Percentiles rank a stretch among this genome's conserved stretches.
These are phyloP conservation scores for Trachelus stipa DNA, from an alignment of 2,888 invertebrate species.

Conservation along the genomic window DNA sequence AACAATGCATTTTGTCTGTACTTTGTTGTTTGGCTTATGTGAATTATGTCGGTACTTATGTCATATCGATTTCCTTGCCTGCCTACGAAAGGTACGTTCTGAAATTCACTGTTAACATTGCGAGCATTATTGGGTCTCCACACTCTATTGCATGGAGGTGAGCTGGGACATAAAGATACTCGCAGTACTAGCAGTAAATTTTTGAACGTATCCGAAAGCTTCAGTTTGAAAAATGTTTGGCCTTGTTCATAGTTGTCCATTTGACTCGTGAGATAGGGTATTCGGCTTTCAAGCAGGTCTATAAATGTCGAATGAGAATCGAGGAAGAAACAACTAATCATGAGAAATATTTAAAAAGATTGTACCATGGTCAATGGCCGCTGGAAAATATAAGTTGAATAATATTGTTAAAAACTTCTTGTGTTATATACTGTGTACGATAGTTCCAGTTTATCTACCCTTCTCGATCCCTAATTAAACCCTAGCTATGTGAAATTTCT, in stretches of 20 bases:
- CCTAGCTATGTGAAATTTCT: too few relatives aligned
- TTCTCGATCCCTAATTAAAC: not conserved
- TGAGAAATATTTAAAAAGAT: constrained; percentile 7
- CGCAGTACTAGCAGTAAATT: too few relatives aligned
- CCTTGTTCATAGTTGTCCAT: not conserved
- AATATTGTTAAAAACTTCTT: constrained; percentile 12
- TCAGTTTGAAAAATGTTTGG: not conserved
- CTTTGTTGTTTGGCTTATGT: not conserved
- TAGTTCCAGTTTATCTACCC: not conserved
- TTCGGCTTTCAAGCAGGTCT: constrained; percentile 5
- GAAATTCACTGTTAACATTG: too few relatives aligned
- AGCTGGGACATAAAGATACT: too few relatives aligned
- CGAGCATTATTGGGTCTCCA: too few relatives aligned
- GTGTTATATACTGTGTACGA: not conserved
- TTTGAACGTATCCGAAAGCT: not conserved
- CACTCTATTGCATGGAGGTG: too few relatives aligned
- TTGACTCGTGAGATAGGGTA: not conserved
- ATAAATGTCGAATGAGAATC: not conserved
- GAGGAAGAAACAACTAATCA: not conserved
- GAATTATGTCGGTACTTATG: not conserved
- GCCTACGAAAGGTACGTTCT: not conserved
- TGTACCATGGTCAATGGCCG: constrained; percentile 1
- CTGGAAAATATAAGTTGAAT: constrained; percentile 14
- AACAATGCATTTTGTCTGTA: not conserved
- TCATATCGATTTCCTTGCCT: not conserved